Conservation (phyloP, 2,797 vertebrate genomes). For the Mormyrops attenuatus region DNA sequence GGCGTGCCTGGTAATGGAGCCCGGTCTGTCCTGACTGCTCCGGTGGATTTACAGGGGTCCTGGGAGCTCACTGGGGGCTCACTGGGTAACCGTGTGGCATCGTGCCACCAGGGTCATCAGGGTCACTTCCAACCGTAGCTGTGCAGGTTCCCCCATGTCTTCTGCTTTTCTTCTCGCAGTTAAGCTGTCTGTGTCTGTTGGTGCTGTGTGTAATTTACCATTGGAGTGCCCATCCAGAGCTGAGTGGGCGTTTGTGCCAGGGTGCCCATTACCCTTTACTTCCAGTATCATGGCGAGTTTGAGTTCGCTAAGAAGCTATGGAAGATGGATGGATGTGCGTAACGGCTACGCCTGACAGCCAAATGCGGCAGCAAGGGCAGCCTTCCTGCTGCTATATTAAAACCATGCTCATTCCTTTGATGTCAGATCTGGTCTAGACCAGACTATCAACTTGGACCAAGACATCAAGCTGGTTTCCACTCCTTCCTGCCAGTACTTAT, state of each 20-base stretch:
- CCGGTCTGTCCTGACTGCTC: neutral
- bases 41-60: neutral
- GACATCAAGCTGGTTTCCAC: neutral
- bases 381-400: neutral
- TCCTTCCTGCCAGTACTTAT: neutral
- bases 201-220: neutral
- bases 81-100: neutral
- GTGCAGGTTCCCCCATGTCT: neutral
- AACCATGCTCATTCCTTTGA: neutral
- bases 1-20: neutral
- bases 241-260: neutral
- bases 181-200: neutral
- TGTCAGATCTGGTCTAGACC: conserved; percentile 7
- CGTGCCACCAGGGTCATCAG: neutral
- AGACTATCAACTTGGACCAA: neutral
- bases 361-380: neutral
- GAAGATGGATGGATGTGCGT: neutral
- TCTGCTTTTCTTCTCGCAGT: neutral
- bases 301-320: neutral
- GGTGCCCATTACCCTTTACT: neutral
- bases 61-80: neutral
- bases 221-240: neutral
- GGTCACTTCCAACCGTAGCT: neutral
- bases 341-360: neutral
- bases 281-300: neutral